Evolutionary conservation across 2,797 vertebrate species (phyloP).

Genomic region (Buphagus erythrorhynchus): DNA sequence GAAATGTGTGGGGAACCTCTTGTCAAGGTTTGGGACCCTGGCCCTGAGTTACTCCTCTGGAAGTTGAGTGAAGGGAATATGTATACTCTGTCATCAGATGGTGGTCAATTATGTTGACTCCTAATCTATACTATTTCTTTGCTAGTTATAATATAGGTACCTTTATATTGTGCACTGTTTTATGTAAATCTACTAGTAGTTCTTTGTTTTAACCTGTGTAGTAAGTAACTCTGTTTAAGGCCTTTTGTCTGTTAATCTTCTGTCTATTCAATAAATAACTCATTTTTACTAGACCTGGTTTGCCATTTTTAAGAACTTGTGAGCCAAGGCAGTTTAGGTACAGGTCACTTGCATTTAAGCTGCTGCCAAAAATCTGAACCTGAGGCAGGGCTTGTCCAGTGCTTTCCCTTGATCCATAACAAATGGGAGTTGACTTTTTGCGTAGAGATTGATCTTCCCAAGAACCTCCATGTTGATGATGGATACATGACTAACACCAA

Average conservation of each 20-base stretch:
- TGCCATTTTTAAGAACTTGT: background rate
- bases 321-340: background rate
- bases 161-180: background rate
- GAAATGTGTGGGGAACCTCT: background rate
- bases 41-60: background rate
- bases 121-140: background rate
- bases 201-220: background rate
- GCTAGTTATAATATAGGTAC: background rate
- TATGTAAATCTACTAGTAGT: background rate
- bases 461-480: constrained; percentile 72
- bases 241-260: background rate
- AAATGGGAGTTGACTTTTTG: background rate
- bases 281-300: background rate
- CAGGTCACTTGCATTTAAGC: background rate
- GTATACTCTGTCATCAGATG: background rate
- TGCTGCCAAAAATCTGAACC: background rate
- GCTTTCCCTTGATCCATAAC: background rate
- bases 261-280: background rate
- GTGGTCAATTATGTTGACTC: background rate
- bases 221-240: background rate
- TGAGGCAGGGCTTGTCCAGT: background rate
- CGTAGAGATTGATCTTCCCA: constrained; percentile 84
- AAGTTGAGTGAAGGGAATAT: background rate
- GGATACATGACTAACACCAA: too few species aligned
- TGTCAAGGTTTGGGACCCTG: background rate